A percentile compares a stretch with the other conserved stretches of the same genome.
These are phyloP conservation scores for Sesamia nonagrioides DNA, from an alignment of 1,140 invertebrate species.

Conservation along the genomic window DNA sequence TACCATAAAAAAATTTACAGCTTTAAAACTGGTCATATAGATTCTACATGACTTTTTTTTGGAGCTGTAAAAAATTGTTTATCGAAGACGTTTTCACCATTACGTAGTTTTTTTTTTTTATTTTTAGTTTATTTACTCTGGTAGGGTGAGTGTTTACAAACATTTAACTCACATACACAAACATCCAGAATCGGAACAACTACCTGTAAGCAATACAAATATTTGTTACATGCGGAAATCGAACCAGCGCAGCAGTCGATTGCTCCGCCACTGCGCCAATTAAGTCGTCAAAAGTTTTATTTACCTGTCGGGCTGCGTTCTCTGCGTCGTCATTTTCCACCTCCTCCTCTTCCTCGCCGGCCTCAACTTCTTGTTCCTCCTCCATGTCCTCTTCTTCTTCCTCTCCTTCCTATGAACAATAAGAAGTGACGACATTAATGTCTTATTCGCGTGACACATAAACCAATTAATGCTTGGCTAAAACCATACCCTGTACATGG, in stretches of 20 bases:
- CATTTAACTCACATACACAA: too few species aligned
- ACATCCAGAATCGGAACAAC: too few species aligned
- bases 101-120: too few species aligned
- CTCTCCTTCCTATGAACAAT: conserved; percentile 72
- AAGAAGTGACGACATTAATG: conserved; percentile 25
- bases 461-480: not conserved
- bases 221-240: too few species aligned
- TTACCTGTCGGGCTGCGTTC: conserved; percentile 67
- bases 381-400: conserved; percentile 82
- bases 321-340: conserved; percentile 87
- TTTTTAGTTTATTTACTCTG: too few species aligned
- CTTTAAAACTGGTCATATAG: too few species aligned
- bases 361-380: conserved; percentile 88
- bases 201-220: not conserved
- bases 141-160: too few species aligned
- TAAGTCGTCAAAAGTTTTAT: not conserved
- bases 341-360: conserved; percentile 87
- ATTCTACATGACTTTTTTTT: too few species aligned
- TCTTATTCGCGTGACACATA: conserved; percentile 4
- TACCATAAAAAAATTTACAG: too few species aligned
- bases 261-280: too few species aligned
- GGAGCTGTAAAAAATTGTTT: too few species aligned
- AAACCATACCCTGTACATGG: conserved; percentile 78
- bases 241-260: too few species aligned
- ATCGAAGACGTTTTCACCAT: not conserved